Evolutionary conservation across 2,888 invertebrate species (phyloP).

Genomic region (Patella depressa): DNA sequence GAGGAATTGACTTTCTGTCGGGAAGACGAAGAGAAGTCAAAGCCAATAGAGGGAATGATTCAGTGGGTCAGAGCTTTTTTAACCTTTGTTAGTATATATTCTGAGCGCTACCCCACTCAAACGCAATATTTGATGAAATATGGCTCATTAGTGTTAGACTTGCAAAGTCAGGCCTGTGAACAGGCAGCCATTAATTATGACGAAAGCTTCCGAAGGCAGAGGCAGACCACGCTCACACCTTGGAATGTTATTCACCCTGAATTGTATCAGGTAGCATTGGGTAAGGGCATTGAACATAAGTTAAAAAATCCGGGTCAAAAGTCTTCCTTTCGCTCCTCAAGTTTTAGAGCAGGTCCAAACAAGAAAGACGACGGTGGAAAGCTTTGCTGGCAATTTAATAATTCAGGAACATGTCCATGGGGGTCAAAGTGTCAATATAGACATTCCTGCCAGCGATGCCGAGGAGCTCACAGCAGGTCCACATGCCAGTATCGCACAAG

Average conservation of each 20-base stretch:
- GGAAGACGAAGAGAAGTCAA: not conserved
- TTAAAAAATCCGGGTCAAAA: no score
- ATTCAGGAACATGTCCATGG: not conserved
- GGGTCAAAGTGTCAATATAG: not conserved
- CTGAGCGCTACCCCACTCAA: not conserved
- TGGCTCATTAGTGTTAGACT: not conserved
- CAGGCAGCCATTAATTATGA: not conserved
- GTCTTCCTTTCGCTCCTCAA: no score
- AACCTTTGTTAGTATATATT: not conserved
- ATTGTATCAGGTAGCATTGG: not conserved
- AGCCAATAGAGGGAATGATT: not conserved
- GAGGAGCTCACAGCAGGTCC: conserved; percentile 10
- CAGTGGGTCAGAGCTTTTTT: not conserved
- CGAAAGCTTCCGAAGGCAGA: not conserved
- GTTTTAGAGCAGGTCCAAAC: not conserved
- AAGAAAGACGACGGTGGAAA: not conserved
- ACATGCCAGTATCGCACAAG: not conserved
- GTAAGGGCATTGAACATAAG: not conserved
- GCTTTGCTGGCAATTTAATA: not conserved
- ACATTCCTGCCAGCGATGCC: not conserved
- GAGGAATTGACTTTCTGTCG: not conserved
- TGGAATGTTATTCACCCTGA: not conserved
- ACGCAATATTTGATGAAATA: not conserved
- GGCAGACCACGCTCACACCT: not conserved
- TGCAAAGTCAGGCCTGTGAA: not conserved